These are phyloP conservation scores for Samia ricini DNA, from an alignment of 1,140 invertebrate species.

Conservation along the genomic window DNA sequence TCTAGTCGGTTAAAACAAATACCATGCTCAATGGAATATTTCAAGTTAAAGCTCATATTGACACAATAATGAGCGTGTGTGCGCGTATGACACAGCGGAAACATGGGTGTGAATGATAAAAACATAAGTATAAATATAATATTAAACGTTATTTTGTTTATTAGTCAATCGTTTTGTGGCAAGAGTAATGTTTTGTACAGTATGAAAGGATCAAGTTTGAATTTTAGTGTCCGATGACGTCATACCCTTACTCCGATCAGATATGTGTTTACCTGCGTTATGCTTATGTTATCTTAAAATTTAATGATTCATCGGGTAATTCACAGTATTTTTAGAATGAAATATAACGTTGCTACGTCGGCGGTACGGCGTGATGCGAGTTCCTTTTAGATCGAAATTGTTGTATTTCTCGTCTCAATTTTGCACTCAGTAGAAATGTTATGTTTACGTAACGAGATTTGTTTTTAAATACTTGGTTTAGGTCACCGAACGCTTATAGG, in stretches of 20 bases:
- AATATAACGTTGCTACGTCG: background rate
- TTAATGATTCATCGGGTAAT: background rate
- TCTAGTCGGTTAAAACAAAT: too few species aligned
- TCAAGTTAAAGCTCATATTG: background rate
- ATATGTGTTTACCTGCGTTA: background rate
- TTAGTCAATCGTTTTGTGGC: conserved; percentile 1
- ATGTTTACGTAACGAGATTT: background rate
- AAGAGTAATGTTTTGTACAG: background rate
- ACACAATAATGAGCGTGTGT: background rate
- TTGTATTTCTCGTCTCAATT: background rate
- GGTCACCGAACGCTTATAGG: too few species aligned
- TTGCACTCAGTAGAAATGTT: background rate
- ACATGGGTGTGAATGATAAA: conserved; percentile 2
- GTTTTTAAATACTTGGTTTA: too few species aligned
- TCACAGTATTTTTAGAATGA: background rate
- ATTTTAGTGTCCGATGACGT: background rate
- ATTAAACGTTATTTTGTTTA: background rate
- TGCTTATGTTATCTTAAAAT: background rate
- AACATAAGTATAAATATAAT: conserved; percentile 2
- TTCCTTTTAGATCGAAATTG: background rate
- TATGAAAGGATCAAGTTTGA: background rate
- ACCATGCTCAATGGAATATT: too few species aligned
- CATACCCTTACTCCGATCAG: background rate
- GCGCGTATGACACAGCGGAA: background rate
- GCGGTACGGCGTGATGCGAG: too few species aligned